Conservation (phyloP, 64 coral and sea anemone genomes). For the Actinia equina region DNA sequence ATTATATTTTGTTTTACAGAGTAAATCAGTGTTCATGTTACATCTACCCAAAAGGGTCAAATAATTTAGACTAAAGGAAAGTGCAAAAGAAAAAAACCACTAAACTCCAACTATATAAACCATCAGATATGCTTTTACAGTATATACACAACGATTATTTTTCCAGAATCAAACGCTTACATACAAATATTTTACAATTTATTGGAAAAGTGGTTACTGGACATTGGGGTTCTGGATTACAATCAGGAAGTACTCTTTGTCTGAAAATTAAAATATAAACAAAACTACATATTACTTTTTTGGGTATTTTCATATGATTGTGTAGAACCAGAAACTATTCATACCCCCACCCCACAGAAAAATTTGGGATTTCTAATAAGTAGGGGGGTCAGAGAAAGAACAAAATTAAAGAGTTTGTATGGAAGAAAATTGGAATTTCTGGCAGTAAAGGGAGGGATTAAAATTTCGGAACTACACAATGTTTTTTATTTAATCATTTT, state of each 20-base stretch:
- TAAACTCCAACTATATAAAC: neutral
- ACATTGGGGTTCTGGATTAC: slow-evolving; percentile 81
- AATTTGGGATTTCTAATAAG: no score
- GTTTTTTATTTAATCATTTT: no score
- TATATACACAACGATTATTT: slow-evolving; percentile 6
- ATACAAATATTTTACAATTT: neutral
- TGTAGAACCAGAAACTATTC: no score
- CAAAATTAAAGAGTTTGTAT: no score
- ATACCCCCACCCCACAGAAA: no score
- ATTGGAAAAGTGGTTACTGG: slow-evolving; percentile 28
- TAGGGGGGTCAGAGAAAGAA: no score
- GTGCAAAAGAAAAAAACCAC: neutral
- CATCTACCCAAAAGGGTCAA: neutral
- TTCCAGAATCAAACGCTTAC: neutral
- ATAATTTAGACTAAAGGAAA: neutral
- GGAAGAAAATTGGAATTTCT: no score
- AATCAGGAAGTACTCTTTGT: slow-evolving; percentile 84
- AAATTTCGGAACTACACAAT: no score
- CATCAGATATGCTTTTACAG: neutral
- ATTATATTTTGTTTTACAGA: neutral
- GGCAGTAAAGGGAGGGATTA: no score
- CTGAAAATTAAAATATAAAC: slow-evolving; percentile 44
- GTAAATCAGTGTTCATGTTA: neutral
- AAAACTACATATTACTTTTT: neutral
- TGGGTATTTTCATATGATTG: no score